Evolutionary conservation across 2,888 invertebrate species (phyloP), one percentile per base, ranked within the genome.

Genomic region (Ormia ochracea): DNA sequence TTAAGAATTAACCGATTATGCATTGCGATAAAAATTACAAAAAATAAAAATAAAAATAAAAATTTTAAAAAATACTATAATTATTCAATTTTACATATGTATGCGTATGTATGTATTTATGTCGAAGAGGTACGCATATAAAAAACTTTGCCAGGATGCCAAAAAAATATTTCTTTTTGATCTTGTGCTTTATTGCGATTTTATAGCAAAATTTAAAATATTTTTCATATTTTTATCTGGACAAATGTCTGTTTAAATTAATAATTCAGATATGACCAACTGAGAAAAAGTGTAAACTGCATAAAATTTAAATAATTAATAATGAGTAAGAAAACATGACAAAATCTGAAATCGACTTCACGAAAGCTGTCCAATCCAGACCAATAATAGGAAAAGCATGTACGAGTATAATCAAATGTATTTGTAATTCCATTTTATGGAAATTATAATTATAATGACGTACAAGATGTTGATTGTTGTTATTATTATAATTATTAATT

Each of bases 401-500:
- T 45, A n/a, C n/a, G 31, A 33, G 43, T 19, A 33, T 17, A 52
- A 72, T 58, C 68, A 76, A 56, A 81, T 65, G 38, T 33, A 73
- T 58, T 69, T 19, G 38, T 1, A 36, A 45, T 10, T 75, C 54
- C 66, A 70, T 68, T 66, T 66, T 17, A 58, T 68, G 17, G 33
- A 33, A 43, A 48, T 56, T 31, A 45, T 41, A 54, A 36, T 63
- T 31, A 31, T 61, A 41, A 12, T n/a, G 72, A 33, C 66, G 41
- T n/a, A n/a, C n/a, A n/a, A n/a, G n/a, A 41, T 68, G 61, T 74
- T 78, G 74, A 63, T 69, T 69, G 61, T 50, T 69, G 33, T 45
- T 59, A 58, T 78, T 74, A 74, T 68, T 63, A 73, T 66, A 45
- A 63, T 84, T 84, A 86, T 85, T 85, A 84, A 86, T 86, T 85